Base-by-base conservation (phyloP, 2,888 invertebrate species). In the Lepidochrysops patricia region DNA sequence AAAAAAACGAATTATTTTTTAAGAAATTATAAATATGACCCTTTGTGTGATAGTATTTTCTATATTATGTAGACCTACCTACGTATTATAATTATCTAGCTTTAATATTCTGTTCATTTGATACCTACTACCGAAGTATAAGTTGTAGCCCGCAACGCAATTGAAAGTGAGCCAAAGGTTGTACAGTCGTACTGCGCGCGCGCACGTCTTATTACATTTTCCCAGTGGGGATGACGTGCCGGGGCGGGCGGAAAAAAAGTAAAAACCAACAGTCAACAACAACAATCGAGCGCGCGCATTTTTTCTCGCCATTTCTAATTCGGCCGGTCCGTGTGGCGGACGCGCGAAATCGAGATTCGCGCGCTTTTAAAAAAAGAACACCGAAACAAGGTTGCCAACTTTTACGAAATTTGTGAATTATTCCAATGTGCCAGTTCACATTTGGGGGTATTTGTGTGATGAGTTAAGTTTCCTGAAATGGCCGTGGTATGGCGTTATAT, bases 191-290 rank as follows among this genome's bases (percentile, higher is more conserved):
- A 56, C 59, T 57, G 61, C 27, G 57, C 62, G 60, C 43, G 43
- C 19, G 43, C 43, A 43, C 43, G 43, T 43, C 67, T 67, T 69
- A 15, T 72, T 74, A 68, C 73, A 75, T 79, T 82, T 83, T 76
- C 82, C 79, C 83, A 79, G 87, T 84, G 88, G 87, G 87, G 88
- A 77, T 76, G 73, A 66, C 76, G 19, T 19, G 43, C 34, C n/a
- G 74, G 80, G 84, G 81, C 80, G 78, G 76, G 76, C 73, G 73
- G 80, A 79, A 86, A 88, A 87, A 87, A 86, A 85, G 83, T 81
- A 84, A 86, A 87, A 87, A 82, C 80, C 82, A 81, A 81, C 80
- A 83, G 80, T 82, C 82, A 81, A 82, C 80, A 83, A 82, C 78
- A 81, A 78, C 80, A 72, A 73, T 64, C 65, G 68, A 68, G 76